Percentiles rank a stretch among this genome's conserved stretches.
Evolutionary conservation across 2,113 vertebrate species (phyloP).

Genomic region (Holacanthus passer): DNA sequence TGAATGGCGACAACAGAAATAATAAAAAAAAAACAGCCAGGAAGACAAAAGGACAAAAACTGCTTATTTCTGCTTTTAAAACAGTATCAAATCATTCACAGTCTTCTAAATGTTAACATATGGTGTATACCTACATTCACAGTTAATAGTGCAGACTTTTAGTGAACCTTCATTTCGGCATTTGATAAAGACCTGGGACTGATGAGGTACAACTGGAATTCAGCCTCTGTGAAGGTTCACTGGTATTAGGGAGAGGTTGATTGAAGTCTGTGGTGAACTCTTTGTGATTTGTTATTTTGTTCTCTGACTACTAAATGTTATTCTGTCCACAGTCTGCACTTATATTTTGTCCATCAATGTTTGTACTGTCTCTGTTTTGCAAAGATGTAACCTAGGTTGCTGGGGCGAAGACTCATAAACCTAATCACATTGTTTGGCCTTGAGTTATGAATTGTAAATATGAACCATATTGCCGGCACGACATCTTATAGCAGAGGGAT

Average conservation of each 20-base stretch:
- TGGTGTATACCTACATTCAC: too few relatives aligned
- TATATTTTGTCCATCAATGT: background rate
- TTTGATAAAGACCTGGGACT: too few relatives aligned
- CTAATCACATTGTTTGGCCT: conserved; percentile 17
- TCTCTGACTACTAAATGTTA: background rate
- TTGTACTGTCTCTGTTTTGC: conserved; percentile 5
- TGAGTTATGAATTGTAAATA: conserved; percentile 40
- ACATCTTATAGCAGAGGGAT: conserved; percentile 34
- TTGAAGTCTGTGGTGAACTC: too few relatives aligned
- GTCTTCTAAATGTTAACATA: too few relatives aligned
- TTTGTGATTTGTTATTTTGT: too few relatives aligned
- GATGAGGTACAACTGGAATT: too few relatives aligned
- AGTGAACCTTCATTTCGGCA: too few relatives aligned
- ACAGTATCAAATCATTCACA: background rate
- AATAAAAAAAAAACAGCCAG: too few relatives aligned
- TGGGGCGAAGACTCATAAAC: background rate
- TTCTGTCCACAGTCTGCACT: background rate
- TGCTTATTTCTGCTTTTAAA: too few relatives aligned
- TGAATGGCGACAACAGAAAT: background rate
- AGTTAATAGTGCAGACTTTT: too few relatives aligned
- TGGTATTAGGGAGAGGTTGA: too few relatives aligned
- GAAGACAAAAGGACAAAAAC: background rate
- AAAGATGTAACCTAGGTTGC: background rate
- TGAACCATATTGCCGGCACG: conserved; percentile 46
- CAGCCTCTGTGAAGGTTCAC: too few relatives aligned